These are phyloP conservation scores for Lacerta viridis DNA, from an alignment of 2,797 vertebrate genomes.

Conservation along the genomic window DNA sequence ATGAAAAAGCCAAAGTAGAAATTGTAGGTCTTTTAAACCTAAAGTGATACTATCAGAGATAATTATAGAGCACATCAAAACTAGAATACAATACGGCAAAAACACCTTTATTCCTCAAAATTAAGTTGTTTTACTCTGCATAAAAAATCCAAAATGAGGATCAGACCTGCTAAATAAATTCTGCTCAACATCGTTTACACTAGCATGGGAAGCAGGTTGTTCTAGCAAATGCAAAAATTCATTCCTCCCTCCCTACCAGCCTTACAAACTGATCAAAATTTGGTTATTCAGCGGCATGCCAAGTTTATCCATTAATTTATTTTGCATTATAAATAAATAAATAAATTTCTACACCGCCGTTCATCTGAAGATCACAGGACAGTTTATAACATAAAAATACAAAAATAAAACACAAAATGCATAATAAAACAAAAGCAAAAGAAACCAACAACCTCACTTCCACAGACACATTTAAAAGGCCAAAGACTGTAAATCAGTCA, in stretches of 20 bases:
- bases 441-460: too few species aligned
- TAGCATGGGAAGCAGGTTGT: background rate
- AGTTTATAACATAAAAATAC: too few species aligned
- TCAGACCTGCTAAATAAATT: background rate
- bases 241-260: too few species aligned
- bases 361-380: too few species aligned
- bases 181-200: background rate
- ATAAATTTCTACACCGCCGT: too few species aligned
- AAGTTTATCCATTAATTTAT: too few species aligned
- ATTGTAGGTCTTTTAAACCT: constrained; percentile 40
- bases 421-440: too few species aligned
- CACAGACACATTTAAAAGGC: too few species aligned
- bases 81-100: background rate
- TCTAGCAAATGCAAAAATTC: background rate
- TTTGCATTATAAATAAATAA: too few species aligned
- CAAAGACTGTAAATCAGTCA: too few species aligned
- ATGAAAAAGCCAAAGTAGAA: background rate
- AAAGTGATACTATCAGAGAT: constrained; percentile 20
- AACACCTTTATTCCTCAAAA: constrained; percentile 17
- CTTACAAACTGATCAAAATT: background rate
- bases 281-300: background rate
- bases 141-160: background rate
- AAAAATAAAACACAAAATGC: too few species aligned
- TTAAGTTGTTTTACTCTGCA: background rate
- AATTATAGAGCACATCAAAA: background rate